Evolutionary conservation across 2,797 vertebrate species (phyloP).

Genomic region (Enteromius afrohamiltoni): DNA sequence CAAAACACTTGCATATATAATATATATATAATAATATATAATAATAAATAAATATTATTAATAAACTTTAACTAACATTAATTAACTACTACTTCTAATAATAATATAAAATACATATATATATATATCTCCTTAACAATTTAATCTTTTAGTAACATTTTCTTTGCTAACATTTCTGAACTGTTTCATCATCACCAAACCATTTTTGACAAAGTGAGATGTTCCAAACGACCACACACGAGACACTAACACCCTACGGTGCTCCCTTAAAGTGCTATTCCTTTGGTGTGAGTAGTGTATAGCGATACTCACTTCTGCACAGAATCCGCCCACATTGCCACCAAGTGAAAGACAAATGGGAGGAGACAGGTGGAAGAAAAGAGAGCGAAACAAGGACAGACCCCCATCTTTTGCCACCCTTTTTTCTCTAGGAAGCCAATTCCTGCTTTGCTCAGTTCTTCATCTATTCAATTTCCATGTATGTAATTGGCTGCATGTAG

Average conservation of each 20-base stretch:
- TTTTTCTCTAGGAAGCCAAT: constrained; percentile 53
- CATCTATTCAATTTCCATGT: constrained; percentile 62
- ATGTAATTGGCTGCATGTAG: constrained; percentile 65
- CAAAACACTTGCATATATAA: no score
- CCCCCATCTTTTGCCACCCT: constrained; percentile 32
- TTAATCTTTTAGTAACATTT: background rate
- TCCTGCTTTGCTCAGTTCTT: constrained; percentile 57
- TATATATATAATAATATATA: no score
- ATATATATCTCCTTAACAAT: background rate
- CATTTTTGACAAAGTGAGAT: background rate
- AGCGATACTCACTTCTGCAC: background rate
- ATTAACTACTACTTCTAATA: no score
- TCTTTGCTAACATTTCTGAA: background rate
- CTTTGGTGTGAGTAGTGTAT: background rate
- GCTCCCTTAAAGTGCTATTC: background rate
- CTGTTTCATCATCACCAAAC: background rate
- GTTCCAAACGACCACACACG: background rate
- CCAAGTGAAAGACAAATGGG: constrained; percentile 27
- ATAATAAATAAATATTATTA: background rate
- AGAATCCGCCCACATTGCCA: constrained; percentile 10
- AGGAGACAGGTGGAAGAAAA: constrained; percentile 40
- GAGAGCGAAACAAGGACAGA: constrained; percentile 51
- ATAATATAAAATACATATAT: background rate
- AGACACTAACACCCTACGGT: background rate
- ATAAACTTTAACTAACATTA: no score